Base-by-base conservation (phyloP, 2,888 invertebrate species). In the Metacarcinus magister region DNA sequence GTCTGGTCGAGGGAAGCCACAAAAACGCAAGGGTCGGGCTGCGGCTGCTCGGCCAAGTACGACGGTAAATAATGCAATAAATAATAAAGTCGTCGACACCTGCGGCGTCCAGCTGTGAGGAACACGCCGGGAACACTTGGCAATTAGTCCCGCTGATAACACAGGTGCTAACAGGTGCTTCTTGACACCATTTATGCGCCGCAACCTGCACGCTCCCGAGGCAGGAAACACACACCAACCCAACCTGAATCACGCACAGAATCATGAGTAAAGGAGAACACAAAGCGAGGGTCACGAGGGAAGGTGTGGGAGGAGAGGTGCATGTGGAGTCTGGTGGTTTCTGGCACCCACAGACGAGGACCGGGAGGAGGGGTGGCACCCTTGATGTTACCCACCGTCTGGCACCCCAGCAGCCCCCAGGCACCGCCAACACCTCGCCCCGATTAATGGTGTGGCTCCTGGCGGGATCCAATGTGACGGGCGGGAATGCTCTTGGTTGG, bases 81-180 rank as follows among this genome's bases (percentile, higher is more conserved):
- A 82, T 82, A 82, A 82, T 82, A 82, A 82, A 82, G 82, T 82
- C 82, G 82, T 93, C 60, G 93, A 39, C 93, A 94, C 94, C 43
- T 39, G 43, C 43, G 95, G 75, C 75, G 75, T 95, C 92, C 95
- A 95, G 92, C 95, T 95, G 95, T 46, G 95, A 95, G 75, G 92
- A 67, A 92, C 95, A 95, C 39, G 92, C 95, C 32, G 92, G 95
- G 67, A 92, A 95, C 95, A 92, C 67, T 60, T 91, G 95, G 95
- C 95, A 92, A 95, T 91, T 91, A 95, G 92, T 91, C 92, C 46
- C 92, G 46, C 92, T 54, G 48, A 54, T 48, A 48, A 92, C 48
- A 48, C 48, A 43, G 54, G 92, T 92, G 94, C 94, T 43, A 46
- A 67, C 43, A 44, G 44, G 10, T 39, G 32, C 82, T 7, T 82